phyloP scores from a whole-genome alignment of 2,113 vertebrate species.

The Festucalex cinctus region DNA sequence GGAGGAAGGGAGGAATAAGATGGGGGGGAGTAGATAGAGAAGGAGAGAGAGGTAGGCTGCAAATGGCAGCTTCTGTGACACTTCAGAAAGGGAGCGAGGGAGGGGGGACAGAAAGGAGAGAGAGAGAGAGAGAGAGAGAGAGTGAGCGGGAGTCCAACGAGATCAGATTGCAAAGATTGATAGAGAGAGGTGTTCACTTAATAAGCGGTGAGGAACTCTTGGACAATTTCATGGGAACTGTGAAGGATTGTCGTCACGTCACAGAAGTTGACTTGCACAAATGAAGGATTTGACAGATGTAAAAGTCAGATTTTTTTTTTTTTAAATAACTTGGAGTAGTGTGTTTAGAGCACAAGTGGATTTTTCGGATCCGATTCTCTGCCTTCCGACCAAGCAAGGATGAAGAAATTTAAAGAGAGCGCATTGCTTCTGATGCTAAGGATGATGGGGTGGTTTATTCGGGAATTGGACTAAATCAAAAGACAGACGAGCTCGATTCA shows the following conservation, averaged over 20 bases:
- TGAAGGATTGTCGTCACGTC: constrained; percentile 26
- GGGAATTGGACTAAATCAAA: constrained; percentile 44
- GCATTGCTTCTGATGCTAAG: constrained; percentile 40
- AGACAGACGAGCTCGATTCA: constrained; percentile 44
- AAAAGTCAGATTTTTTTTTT: constrained; percentile 15
- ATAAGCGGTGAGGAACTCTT: constrained; percentile 40
- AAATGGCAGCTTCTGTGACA: constrained; percentile 59
- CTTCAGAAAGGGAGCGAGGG: constrained; percentile 10
- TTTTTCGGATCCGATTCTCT: neutral
- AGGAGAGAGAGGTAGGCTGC: constrained; percentile 26
- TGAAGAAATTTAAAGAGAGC: constrained; percentile 64
- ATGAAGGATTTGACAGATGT: constrained; percentile 49
- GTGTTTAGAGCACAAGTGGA: neutral
- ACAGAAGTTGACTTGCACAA: constrained; percentile 35
- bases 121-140: constrained; percentile 42
- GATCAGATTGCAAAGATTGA: constrained; percentile 73
- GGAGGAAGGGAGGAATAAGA: constrained; percentile 7
- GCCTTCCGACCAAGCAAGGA: constrained; percentile 34
- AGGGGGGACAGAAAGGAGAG: constrained; percentile 50
- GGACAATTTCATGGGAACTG: constrained; percentile 37
- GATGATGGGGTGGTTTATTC: constrained; percentile 58
- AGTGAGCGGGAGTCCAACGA: constrained; percentile 56
- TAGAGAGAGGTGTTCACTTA: constrained; percentile 55
- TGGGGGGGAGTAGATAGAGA: neutral
- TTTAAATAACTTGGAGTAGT: neutral